Evolutionary conservation across 2,888 invertebrate species (phyloP), one percentile per base, ranked within the genome.

Genomic region (Gastrophysa polygoni): DNA sequence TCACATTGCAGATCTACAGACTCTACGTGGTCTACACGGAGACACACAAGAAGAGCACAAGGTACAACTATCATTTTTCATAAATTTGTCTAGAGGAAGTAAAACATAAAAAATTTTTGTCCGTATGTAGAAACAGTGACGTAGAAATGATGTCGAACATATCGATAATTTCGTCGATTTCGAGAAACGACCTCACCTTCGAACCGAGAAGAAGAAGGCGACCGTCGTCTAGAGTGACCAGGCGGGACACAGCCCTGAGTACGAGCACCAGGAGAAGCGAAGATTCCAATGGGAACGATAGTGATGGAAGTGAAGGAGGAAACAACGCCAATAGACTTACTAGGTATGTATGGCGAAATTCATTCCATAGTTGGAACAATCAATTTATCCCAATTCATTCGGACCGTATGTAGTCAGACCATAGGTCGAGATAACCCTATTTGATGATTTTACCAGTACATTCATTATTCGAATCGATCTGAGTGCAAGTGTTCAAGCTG

Each of bases 11-110:
- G 79, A 83, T 95, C 59, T 95, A 95, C 77, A 52, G 72, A 5
- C 83, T 95, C 0, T 91, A 92, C 76, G 93, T 93, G 0, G 87
- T 93, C 0, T 90, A 92, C 71, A 85, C 89, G 20, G 92, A 91
- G 75, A 89, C 82, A 69, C 81, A 81, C 71, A 85, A 83, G 70
- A 81, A 81, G 0, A 51, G 74, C 14, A 3, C 38, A 64, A 28
- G 78, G 56, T 56, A 8, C 29, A 29, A 46, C 74, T 78, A 82
- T 32, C 2, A 78, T 18, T 32, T 1, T 84, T n/a, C n/a, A n/a
- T n/a, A n/a, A n/a, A n/a, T n/a, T n/a, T n/a, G n/a, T n/a, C n/a
- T n/a, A n/a, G n/a, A n/a, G n/a, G n/a, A n/a, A n/a, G n/a, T n/a
- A n/a, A n/a, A n/a, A n/a, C n/a, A n/a, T n/a, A n/a, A n/a, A n/a